Conservation (phyloP, 2,888 invertebrate species). For the Cyrtodaria siliqua region DNA sequence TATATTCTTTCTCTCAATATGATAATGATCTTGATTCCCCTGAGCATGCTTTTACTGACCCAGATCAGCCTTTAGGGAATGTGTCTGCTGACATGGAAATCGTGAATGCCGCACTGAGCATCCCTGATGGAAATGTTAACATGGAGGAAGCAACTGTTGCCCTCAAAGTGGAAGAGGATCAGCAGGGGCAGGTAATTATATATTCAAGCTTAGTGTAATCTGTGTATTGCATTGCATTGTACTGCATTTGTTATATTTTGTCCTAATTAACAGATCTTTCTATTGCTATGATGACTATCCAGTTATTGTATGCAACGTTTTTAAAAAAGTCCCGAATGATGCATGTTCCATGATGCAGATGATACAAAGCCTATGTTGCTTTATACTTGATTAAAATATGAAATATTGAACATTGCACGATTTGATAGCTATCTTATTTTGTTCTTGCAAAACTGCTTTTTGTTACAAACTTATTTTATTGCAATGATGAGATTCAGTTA, state of each 20-base stretch:
- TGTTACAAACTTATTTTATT: neutral
- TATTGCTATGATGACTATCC: neutral
- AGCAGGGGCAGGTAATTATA: slow-evolving; percentile 50
- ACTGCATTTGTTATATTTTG: neutral
- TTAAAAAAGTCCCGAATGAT: neutral
- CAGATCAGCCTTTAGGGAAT: slow-evolving; percentile 40
- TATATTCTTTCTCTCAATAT: slow-evolving; percentile 72
- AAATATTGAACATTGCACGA: too few relatives aligned
- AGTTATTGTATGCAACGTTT: neutral
- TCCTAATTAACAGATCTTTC: neutral
- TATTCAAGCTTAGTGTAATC: slow-evolving; percentile 16
- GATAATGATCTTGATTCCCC: slow-evolving; percentile 67
- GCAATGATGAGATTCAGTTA: neutral
- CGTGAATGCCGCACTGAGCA: slow-evolving; percentile 10
- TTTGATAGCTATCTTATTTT: too few relatives aligned
- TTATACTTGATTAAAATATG: too few relatives aligned
- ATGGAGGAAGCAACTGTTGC: slow-evolving; percentile 19
- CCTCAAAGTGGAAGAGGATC: slow-evolving; percentile 1
- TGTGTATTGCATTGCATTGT: neutral
- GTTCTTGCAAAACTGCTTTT: neutral
- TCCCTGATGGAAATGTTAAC: slow-evolving; percentile 13
- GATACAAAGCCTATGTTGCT: too few relatives aligned
- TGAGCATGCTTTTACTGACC: slow-evolving; percentile 61
- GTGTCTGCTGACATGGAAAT: slow-evolving; percentile 24
- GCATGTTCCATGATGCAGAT: too few relatives aligned